Percentiles rank a stretch among this genome's conserved stretches.
These are phyloP conservation scores for Clarias pachynema DNA, from an alignment of 2,797 vertebrate species.

Conservation along the genomic window DNA sequence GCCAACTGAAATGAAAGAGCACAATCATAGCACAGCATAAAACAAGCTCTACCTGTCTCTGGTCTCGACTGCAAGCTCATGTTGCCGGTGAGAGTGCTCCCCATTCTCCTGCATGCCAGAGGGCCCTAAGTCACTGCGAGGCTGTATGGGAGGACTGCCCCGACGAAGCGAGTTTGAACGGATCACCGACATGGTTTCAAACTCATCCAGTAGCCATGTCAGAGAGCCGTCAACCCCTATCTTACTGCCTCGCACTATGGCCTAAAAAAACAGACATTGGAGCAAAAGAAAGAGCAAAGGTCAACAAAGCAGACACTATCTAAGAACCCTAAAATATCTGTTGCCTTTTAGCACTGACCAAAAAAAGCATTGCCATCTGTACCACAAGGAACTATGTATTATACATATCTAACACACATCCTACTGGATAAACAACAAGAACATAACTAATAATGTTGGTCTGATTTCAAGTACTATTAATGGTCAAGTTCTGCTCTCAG, in stretches of 20 bases:
- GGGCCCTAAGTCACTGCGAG: slow-evolving; percentile 67
- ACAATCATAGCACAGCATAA: not conserved
- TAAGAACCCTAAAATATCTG: not conserved
- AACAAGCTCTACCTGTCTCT: slow-evolving; percentile 55
- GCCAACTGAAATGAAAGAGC: not conserved
- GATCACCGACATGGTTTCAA: slow-evolving; percentile 92
- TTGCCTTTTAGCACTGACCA: not conserved
- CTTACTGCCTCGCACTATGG: slow-evolving; percentile 90
- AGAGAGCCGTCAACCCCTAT: slow-evolving; percentile 85
- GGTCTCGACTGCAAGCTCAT: slow-evolving; percentile 67
- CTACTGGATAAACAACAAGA: not conserved
- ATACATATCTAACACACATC: not conserved
- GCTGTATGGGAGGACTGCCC: slow-evolving; percentile 83
- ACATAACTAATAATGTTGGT: not conserved
- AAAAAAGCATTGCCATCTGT: not conserved
- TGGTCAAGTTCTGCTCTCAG: not conserved
- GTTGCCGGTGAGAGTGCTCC: slow-evolving; percentile 67
- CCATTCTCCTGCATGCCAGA: slow-evolving; percentile 74
- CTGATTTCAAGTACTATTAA: not conserved
- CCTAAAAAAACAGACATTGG: slow-evolving; percentile 65
- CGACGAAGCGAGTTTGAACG: slow-evolving; percentile 91
- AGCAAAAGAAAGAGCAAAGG: slow-evolving; percentile 7
- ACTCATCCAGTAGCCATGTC: slow-evolving; percentile 91
- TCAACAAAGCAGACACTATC: slow-evolving; percentile 5
- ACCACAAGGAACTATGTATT: not conserved